Base-by-base conservation (phyloP, 2,797 vertebrate genomes). In the Lycodopsis pacificus region DNA sequence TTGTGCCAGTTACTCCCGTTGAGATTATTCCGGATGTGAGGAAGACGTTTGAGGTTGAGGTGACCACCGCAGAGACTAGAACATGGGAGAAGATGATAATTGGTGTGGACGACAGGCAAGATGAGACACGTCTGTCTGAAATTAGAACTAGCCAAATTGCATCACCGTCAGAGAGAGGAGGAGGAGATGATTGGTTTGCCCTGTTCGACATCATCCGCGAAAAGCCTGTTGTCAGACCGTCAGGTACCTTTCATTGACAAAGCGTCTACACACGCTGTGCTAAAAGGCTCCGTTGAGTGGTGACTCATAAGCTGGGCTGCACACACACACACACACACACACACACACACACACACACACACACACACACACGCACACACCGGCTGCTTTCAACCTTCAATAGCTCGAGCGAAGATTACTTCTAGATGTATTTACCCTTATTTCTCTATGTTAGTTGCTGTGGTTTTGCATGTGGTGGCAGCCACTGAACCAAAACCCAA, bases 141-240 rank as follows among this genome's bases (percentile, higher is more conserved):
- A 86, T 82, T 49, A 89, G 71, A 80, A 36, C 6, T 1, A 77
- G 62, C 42, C 86, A 68, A 65, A 73, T 62, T 14, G 22, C 64
- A 30, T 32, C 36, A 2, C 69, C 40, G 1, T 67, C 76, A 49
- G 87, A 86, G 54, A 84, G 70, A 62, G 67, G 27, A 27, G 27
- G 71, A 46, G 83, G 70, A 48, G 90, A 93, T 27, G 91, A 92
- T 81, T 93, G 93, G 92, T 90, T 86, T 61, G 2, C 7, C 15
- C 36, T 80, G 73, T 90, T 91, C 5, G 73, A 89, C 75, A 13
- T 77, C 61, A 20, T 81, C 34, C 56, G 54, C 49, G 67, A 86
- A 79, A 85, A 82, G 71, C 77, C 86, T 20, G 49, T 76, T 51
- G 6, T 76, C 40, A 5, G 71, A 32, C 80, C 84, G 73, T 66